Conservation (phyloP, 2,113 vertebrate genomes). For the Tauraco erythrolophus region DNA sequence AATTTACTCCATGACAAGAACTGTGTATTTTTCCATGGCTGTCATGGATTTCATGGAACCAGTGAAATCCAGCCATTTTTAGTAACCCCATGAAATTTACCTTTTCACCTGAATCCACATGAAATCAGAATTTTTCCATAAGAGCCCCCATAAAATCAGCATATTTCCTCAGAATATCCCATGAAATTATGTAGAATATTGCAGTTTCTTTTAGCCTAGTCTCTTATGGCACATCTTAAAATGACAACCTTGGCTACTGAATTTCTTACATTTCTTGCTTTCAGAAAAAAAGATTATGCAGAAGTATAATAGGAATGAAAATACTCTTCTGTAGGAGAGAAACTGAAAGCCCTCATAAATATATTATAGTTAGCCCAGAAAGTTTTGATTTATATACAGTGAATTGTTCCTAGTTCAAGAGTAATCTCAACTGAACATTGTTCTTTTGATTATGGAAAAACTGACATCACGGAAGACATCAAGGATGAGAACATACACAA, state of each 20-base stretch:
- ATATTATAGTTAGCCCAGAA: not conserved
- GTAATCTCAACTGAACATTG: not conserved
- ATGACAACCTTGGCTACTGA: slow-evolving; percentile 16
- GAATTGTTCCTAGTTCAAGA: not conserved
- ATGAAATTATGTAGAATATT: slow-evolving; percentile 77
- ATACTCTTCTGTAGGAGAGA: not conserved
- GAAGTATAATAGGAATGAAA: slow-evolving; percentile 28
- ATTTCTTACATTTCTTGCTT: slow-evolving; percentile 16
- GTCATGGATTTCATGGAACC: slow-evolving; percentile 73
- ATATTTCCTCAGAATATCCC: slow-evolving; percentile 70
- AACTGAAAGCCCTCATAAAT: not conserved
- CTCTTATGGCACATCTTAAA: slow-evolving; percentile 48
- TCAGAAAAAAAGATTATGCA: not conserved
- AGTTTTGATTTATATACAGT: not conserved
- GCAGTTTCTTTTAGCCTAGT: slow-evolving; percentile 45
- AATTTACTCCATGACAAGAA: slow-evolving; percentile 54
- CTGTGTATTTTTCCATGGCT: slow-evolving; percentile 62
- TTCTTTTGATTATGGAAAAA: not conserved
- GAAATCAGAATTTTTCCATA: slow-evolving; percentile 74
- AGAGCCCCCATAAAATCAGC: slow-evolving; percentile 70
- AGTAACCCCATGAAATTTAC: slow-evolving; percentile 76
- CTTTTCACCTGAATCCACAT: slow-evolving; percentile 75
- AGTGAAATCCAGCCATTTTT: slow-evolving; percentile 72
- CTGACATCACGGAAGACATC: not conserved
- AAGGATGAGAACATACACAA: not conserved